Evolutionary conservation across 2,888 invertebrate species (phyloP), one percentile per base, ranked within the genome.

Genomic region (Acleris holmiana): DNA sequence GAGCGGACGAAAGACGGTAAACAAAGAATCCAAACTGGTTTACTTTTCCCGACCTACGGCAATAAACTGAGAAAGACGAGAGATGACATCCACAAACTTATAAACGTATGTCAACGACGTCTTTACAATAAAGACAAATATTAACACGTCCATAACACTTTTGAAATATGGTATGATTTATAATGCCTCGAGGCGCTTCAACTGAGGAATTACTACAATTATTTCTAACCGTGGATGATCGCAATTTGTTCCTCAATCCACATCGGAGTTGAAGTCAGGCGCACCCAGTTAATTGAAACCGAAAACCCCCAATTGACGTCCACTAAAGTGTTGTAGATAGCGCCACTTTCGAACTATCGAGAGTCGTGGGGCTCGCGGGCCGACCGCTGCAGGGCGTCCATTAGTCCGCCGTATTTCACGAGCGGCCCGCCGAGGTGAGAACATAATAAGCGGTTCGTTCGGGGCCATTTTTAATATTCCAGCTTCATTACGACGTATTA

Each of bases 401-500:
- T 91, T 90, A 91, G 82, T 84, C 84, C 77, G 84, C 86, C 86
- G 90, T 90, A 91, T 91, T 89, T 91, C 87, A 91, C 87, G 83
- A 86, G 76, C 78, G 83, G 76, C 81, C 88, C 84, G 87, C 82
- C 84, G 89, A 92, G 91, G 91, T 92, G 91, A 91, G 91, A 92
- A 91, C 89, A 86, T 91, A 91, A 92, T 92, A 91, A 91, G 91
- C 89, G 86, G 92, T 88, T 90, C 78, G 87, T 88, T 89, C 78
- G 88, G 80, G 73, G 78, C 87, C 90, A 90, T 91, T 92, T 91
- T 92, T 92, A 92, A 91, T 92, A 91, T 91, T 91, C 90, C 84
- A 80, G 89, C 90, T 89, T 92, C 90, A 91, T 92, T 91, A 92
- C 89, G 85, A 84, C 88, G 85, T 89, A 92, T 92, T 91, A 91